Evolutionary conservation across 1,140 invertebrate species (phyloP), one percentile per base, ranked within the genome.

Genomic region (Drosophila ohnishii): DNA sequence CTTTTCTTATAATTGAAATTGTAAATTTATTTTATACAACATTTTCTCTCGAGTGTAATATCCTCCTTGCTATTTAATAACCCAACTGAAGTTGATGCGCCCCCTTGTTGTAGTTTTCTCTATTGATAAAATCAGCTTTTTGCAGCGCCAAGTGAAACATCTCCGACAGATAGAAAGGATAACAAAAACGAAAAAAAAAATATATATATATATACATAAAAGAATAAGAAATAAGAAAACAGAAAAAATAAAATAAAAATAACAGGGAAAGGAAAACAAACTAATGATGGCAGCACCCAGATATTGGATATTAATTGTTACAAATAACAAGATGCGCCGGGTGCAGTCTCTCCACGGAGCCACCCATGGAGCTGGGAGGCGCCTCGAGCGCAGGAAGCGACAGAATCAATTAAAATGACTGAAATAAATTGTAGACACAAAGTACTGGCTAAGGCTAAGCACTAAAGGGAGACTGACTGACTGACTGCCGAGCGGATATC

Each of bases 231-330:
- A 5, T 1, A 48, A 48, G 25, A 28, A 22, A 32, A 51, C 32
- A 40, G n/a, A 9, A n/a, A n/a, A n/a, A n/a, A n/a, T n/a, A n/a
- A 34, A 32, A 30, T 11, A 6, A 28, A 19, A 50, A 40, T 55
- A 56, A 30, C 53, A 30, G 58, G 19, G n/a, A 44, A 14, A 39
- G 56, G 28, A 73, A 72, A 47, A 53, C 67, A 72, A 88, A 80
- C 77, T 80, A 88, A 89, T 89, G 84, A 80, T 80, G 74, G 62
- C 66, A 78, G 70, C 62, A 34, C 44, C 60, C 67, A 78, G 84
- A 88, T 88, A 89, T 88, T 88, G 85, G 72, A 88, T 88, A 88
- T 88, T 88, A 88, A 88, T 88, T 88, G 84, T 80, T 88, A 80
- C 84, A 88, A 89, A 83, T 84, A 84, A 87, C 84, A 87, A 83